Conservation (phyloP, 2,888 invertebrate species). For the Harpalus rufipes region DNA sequence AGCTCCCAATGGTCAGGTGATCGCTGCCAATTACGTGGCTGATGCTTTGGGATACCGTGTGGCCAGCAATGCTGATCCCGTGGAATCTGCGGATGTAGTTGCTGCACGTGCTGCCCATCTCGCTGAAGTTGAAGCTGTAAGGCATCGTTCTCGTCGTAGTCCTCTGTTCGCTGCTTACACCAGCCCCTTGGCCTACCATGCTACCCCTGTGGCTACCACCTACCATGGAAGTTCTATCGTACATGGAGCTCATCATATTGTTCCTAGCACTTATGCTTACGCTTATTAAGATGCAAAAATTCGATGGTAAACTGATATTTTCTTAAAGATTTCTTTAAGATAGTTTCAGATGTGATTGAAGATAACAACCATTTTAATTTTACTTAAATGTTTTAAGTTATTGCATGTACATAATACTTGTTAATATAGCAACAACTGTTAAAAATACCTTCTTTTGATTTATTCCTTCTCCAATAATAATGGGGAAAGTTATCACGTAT, state of each 20-base stretch:
- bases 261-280: conserved; percentile 70
- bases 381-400: conserved; percentile 59
- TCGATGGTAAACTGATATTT: conserved; percentile 52
- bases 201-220: conserved; percentile 67
- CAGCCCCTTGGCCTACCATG: conserved; percentile 69
- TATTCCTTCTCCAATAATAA: too few species aligned
- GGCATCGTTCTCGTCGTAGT: conserved; percentile 70
- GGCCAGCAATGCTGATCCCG: conserved; percentile 74
- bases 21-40: conserved; percentile 77
- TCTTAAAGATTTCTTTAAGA: conserved; percentile 32
- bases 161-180: conserved; percentile 50
- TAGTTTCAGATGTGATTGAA: conserved; percentile 61
- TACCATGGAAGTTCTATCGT: conserved; percentile 20
- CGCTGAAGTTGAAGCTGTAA: conserved; percentile 74
- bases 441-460: neutral
- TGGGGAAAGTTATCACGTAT: too few species aligned
- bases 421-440: conserved; percentile 38
- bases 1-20: conserved; percentile 76
- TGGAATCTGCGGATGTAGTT: conserved; percentile 74
- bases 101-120: conserved; percentile 77
- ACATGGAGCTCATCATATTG: conserved; percentile 69
- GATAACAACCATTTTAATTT: conserved; percentile 52
- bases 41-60: conserved; percentile 76
- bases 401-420: conserved; percentile 31
- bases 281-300: conserved; percentile 64